Evolutionary conservation across 2,797 vertebrate species (phyloP).

Genomic region (Cyprinella venusta): DNA sequence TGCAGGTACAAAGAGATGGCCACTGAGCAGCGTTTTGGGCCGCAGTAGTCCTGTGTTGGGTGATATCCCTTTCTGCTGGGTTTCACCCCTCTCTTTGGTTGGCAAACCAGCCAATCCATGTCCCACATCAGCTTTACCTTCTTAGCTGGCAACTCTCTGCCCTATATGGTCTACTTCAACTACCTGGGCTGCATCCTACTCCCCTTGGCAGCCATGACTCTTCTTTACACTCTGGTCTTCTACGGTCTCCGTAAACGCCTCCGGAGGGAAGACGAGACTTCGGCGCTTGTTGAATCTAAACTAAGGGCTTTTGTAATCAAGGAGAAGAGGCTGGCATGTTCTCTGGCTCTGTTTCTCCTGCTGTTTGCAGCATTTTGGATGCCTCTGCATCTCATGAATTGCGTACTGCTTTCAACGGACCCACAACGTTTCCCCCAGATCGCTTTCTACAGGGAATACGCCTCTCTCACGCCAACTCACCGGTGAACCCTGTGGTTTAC

Average conservation of each 20-base stretch:
- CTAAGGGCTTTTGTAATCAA: constrained; percentile 77
- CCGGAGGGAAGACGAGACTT: constrained; percentile 58
- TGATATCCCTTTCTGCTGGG: constrained; percentile 82
- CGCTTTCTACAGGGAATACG: constrained; percentile 75
- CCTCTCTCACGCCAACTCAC: constrained; percentile 88
- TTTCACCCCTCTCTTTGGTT: constrained; percentile 85
- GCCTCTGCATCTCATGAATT: constrained; percentile 86
- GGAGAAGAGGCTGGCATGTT: constrained; percentile 82
- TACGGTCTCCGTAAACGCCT: constrained; percentile 79
- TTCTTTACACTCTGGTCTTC: constrained; percentile 71
- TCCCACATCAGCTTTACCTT: constrained; percentile 71
- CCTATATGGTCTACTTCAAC: constrained; percentile 86
- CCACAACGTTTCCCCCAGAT: constrained; percentile 38
- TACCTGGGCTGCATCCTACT: constrained; percentile 80
- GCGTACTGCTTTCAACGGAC: constrained; percentile 72
- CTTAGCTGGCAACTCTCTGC: constrained; percentile 76
- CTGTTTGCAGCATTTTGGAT: constrained; percentile 87
- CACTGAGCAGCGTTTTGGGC: constrained; percentile 77
- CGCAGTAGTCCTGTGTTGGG: constrained; percentile 82
- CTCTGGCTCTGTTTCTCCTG: constrained; percentile 83
- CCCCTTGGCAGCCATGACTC: constrained; percentile 81
- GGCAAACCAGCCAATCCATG: constrained; percentile 66
- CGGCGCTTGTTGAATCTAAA: background rate
- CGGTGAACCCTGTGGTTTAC: constrained; percentile 88
- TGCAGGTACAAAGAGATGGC: constrained; percentile 81